Percentiles rank a stretch among this genome's conserved stretches.
Conservation (phyloP, 2,888 invertebrate genomes). For the Scaptomyza tumidula region DNA sequence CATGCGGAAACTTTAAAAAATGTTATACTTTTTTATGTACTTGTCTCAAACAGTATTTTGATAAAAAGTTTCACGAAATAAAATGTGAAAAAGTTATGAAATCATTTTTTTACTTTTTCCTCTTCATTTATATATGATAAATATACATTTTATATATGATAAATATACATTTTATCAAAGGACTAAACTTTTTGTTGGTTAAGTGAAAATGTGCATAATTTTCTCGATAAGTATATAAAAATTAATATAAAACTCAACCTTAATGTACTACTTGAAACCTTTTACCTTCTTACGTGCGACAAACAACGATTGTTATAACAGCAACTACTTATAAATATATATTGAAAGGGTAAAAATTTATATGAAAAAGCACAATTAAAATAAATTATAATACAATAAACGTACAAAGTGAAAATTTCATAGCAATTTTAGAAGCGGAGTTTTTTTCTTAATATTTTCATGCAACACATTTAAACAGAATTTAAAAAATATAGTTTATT, state of each 20-base stretch:
- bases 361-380: too few species aligned
- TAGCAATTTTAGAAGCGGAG: too few species aligned
- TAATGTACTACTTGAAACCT: not conserved
- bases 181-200: constrained; percentile 38
- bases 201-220: constrained; percentile 22
- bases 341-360: too few species aligned
- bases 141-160: not conserved
- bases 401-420: not conserved
- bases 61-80: constrained; percentile 47
- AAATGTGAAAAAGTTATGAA: constrained; percentile 54
- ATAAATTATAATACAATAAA: too few species aligned
- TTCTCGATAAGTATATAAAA: constrained; percentile 22
- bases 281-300: not conserved
- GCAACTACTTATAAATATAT: too few species aligned
- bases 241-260: not conserved
- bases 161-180: constrained; percentile 27
- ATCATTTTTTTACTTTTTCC: constrained; percentile 35
- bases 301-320: not conserved
- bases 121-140: constrained; percentile 11
- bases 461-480: not conserved
- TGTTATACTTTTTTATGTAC: constrained; percentile 16
- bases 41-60: constrained; percentile 37
- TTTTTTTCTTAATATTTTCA: not conserved
- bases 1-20: constrained; percentile 56
- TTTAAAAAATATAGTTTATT: not conserved